These are phyloP conservation scores for Proales similis DNA, from an alignment of 1,140 invertebrate genomes.

Conservation along the genomic window DNA sequence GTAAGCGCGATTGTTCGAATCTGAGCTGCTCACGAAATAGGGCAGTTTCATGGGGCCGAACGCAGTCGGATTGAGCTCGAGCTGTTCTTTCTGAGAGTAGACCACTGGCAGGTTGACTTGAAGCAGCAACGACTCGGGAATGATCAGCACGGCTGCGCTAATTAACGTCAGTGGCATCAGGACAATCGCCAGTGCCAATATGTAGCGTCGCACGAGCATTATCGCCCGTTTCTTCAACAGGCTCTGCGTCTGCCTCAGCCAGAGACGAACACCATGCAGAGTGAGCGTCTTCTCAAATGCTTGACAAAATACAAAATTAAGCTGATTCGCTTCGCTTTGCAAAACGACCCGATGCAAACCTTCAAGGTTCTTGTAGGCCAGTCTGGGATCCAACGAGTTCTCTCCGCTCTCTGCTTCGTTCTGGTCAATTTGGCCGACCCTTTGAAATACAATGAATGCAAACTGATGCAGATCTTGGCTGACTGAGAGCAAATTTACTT, in stretches of 20 bases:
- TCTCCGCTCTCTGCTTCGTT: not conserved
- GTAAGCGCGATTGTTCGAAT: not conserved
- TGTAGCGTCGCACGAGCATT: conserved; percentile 14
- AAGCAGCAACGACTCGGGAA: conserved; percentile 20
- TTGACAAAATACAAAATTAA: too few species aligned
- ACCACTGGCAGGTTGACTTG: too few species aligned
- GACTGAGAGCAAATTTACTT: not conserved
- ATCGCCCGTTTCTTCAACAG: conserved; percentile 19
- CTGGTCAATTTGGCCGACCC: conserved; percentile 35
- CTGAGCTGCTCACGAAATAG: conserved; percentile 5
- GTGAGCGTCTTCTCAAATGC: too few species aligned
- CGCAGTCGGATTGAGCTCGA: conserved; percentile 8
- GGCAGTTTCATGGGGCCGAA: conserved; percentile 17
- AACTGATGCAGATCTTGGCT: not conserved
- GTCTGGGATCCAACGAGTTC: too few species aligned
- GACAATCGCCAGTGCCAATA: conserved; percentile 11
- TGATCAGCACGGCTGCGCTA: conserved; percentile 3
- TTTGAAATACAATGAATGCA: not conserved
- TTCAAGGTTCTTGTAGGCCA: too few species aligned
- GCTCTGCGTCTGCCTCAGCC: conserved; percentile 6
- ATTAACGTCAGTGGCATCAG: conserved; percentile 5
- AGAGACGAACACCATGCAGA: too few species aligned
- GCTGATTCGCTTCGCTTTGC: too few species aligned
- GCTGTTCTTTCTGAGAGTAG: too few species aligned
- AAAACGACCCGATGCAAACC: too few species aligned